These are phyloP conservation scores for Homalodisca vitripennis DNA, from an alignment of 1,140 invertebrate genomes.

Conservation along the genomic window DNA sequence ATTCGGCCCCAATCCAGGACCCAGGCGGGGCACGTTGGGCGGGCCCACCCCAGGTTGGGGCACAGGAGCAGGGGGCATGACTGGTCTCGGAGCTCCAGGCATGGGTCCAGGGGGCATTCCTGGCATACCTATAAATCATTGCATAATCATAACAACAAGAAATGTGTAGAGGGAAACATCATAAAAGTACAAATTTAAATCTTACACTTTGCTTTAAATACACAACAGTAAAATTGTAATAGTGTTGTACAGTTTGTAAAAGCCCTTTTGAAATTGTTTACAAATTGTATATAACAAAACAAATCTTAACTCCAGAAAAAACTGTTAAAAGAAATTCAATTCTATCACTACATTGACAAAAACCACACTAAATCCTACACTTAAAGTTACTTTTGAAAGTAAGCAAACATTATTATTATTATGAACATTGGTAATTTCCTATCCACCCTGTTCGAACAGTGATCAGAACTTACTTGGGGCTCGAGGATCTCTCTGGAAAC, in stretches of 20 bases:
- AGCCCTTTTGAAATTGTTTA: neutral
- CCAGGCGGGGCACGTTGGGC: conserved; percentile 20
- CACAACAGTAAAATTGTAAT: neutral
- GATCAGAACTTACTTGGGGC: neutral
- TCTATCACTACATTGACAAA: neutral
- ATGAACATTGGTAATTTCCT: neutral
- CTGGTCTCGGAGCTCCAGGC: conserved; percentile 4
- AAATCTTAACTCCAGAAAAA: neutral
- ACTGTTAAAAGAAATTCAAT: neutral
- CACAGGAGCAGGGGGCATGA: neutral
- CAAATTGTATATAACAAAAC: neutral
- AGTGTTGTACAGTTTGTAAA: neutral
- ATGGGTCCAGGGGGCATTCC: neutral
- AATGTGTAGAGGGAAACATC: neutral
- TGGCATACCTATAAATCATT: no score
- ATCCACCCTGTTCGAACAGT: neutral
- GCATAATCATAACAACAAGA: neutral
- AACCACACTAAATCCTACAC: neutral
- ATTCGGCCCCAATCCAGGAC: neutral
- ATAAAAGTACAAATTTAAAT: neutral
- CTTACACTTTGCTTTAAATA: neutral
- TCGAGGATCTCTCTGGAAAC: conserved; percentile 31
- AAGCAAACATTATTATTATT: neutral
- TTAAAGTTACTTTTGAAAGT: neutral
- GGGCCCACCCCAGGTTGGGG: neutral